These are phyloP conservation scores for Nomada hirtipes DNA, from an alignment of 2,888 invertebrate species.

Conservation along the genomic window DNA sequence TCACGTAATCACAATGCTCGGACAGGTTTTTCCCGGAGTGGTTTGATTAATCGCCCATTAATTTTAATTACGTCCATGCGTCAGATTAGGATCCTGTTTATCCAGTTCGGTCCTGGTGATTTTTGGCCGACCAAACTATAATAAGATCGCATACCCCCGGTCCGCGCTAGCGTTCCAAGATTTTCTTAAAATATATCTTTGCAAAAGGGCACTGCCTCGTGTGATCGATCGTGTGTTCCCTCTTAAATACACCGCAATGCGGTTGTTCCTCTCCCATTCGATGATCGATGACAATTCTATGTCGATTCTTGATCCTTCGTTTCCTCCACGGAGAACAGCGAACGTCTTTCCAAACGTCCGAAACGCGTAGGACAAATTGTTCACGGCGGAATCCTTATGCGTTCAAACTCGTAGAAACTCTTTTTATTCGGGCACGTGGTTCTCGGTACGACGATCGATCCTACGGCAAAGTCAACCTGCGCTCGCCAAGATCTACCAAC, in stretches of 20 bases:
- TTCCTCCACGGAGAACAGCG: background rate
- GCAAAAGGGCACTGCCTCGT: background rate
- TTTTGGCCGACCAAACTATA: background rate
- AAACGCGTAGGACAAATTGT: background rate
- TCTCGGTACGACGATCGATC: conserved; percentile 21
- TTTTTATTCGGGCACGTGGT: conserved; percentile 5
- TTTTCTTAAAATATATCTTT: background rate
- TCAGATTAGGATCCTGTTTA: background rate
- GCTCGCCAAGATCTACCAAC: conserved; percentile 37
- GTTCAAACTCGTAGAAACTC: background rate
- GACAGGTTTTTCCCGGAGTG: background rate
- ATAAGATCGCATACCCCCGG: too few relatives aligned
- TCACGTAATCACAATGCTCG: background rate
- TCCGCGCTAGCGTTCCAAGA: background rate
- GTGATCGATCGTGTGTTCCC: conserved; percentile 12
- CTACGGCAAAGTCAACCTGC: conserved; percentile 17
- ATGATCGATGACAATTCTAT: conserved; percentile 1
- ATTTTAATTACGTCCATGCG: background rate
- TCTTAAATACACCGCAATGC: conserved; percentile 17
- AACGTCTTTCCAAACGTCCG: too few relatives aligned
- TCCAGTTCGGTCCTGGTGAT: background rate
- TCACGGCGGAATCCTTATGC: too few relatives aligned
- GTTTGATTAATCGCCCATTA: background rate
- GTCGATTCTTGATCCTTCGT: background rate
- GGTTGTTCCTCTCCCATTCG: background rate